Percentiles rank a stretch among this genome's conserved stretches.
phyloP scores from a whole-genome alignment of 2,113 vertebrate genomes.

The Ranitomeya variabilis region DNA sequence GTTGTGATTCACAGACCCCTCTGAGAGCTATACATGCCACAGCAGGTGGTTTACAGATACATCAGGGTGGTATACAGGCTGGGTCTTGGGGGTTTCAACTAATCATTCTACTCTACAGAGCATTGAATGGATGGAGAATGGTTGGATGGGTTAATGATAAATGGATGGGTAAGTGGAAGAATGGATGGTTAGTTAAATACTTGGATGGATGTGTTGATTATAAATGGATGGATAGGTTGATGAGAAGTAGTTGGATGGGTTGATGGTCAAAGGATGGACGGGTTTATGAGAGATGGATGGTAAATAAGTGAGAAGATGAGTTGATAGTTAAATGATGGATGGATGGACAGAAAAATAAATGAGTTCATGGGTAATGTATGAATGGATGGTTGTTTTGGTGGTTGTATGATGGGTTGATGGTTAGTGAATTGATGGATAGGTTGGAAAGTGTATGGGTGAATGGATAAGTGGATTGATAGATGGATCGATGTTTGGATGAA shows the following conservation, averaged over 20 bases:
- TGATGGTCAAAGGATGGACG: no score
- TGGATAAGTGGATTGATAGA: not conserved
- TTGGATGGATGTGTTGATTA: not conserved
- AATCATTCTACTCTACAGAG: not conserved
- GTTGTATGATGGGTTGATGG: no score
- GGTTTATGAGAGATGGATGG: not conserved
- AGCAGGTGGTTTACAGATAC: no score
- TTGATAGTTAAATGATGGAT: not conserved
- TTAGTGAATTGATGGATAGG: not conserved
- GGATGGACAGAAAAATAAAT: no score
- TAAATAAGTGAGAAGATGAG: no score
- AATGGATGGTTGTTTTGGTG: no score
- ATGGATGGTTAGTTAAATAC: not conserved
- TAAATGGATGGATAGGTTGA: no score
- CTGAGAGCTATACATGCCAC: no score
- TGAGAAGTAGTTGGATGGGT: no score
- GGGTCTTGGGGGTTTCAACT: not conserved
- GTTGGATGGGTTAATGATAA: not conserved
- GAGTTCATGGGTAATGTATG: no score
- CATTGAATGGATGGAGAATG: not conserved
- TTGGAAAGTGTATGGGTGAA: not conserved
- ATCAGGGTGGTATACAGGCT: not conserved
- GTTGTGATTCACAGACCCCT: no score
- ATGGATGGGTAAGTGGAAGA: not conserved
- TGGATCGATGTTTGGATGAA: not conserved